Percentiles rank a stretch among this genome's conserved stretches.
These are phyloP conservation scores for Chrysodeixis includens DNA, from an alignment of 2,888 invertebrate genomes.

Conservation along the genomic window DNA sequence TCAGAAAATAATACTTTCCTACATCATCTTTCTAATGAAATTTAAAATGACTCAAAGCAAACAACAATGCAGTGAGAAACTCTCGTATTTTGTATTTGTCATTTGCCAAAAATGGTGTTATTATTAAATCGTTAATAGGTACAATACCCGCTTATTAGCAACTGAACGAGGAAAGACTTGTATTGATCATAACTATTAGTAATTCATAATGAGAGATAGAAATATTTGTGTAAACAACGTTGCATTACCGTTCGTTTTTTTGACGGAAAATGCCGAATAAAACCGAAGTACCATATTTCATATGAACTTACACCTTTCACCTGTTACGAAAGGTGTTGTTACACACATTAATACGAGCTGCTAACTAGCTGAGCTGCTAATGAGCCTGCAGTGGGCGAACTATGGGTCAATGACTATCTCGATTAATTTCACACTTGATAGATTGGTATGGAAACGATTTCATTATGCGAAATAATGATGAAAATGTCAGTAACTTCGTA, in stretches of 20 bases:
- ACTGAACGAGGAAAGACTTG: background rate
- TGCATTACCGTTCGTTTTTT: background rate
- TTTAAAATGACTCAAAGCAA: background rate
- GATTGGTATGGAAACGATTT: background rate
- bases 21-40: background rate
- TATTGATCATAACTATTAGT: background rate
- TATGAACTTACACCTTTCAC: constrained; percentile 14
- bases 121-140: constrained; percentile 18
- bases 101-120: constrained; percentile 25
- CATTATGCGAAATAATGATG: background rate
- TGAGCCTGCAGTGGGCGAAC: constrained; percentile 21
- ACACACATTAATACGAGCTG: constrained; percentile 22
- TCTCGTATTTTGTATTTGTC: constrained; percentile 6
- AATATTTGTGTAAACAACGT: background rate
- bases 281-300: background rate
- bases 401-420: constrained; percentile 12
- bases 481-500: background rate
- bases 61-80: background rate
- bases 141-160: background rate
- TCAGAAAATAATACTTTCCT: background rate
- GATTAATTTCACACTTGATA: background rate
- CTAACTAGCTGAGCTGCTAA: constrained; percentile 11
- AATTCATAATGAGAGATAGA: background rate
- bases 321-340: constrained; percentile 24
- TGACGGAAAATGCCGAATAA: background rate